Percentiles rank a stretch among this genome's conserved stretches.
phyloP scores from a whole-genome alignment of 2,113 vertebrate genomes.

The Cynocephalus volans region DNA sequence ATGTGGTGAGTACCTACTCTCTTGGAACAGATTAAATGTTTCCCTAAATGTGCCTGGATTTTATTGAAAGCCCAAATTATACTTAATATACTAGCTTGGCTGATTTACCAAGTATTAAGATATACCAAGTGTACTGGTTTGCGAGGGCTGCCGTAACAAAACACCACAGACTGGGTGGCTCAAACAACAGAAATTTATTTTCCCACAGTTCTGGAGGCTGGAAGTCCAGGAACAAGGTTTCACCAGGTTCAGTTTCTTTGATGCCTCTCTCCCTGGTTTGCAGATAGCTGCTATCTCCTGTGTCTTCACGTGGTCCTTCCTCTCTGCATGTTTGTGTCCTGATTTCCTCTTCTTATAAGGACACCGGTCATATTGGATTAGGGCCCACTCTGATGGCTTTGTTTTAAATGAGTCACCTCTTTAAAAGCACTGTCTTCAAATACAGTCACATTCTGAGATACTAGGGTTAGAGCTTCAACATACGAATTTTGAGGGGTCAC shows the following conservation, averaged over 20 bases:
- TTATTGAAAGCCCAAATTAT: neutral
- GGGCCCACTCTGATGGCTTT: neutral
- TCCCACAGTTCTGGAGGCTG: neutral
- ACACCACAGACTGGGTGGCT: neutral
- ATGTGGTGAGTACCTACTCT: conserved; percentile 94
- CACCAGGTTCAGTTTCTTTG: neutral
- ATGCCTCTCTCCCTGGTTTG: neutral
- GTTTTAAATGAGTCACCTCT: neutral
- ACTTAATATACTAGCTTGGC: conserved; percentile 21
- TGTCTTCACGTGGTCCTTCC: neutral
- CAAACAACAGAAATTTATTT: neutral
- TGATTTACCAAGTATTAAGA: neutral
- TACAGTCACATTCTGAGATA: neutral
- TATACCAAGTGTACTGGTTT: neutral
- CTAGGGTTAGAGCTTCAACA: neutral
- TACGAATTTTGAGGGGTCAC: neutral
- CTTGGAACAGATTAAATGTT: neutral
- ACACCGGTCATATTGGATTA: neutral
- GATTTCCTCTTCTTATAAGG: neutral
- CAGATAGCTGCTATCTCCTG: neutral
- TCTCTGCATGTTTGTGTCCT: neutral
- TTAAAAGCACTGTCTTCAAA: neutral
- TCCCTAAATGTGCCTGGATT: neutral
- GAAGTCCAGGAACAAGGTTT: neutral
- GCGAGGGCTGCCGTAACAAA: neutral